Percentiles rank a stretch among this genome's conserved stretches.
Evolutionary conservation across 2,888 invertebrate genomes (phyloP).

Genomic region (Parapristionchus giblindavisi): DNA sequence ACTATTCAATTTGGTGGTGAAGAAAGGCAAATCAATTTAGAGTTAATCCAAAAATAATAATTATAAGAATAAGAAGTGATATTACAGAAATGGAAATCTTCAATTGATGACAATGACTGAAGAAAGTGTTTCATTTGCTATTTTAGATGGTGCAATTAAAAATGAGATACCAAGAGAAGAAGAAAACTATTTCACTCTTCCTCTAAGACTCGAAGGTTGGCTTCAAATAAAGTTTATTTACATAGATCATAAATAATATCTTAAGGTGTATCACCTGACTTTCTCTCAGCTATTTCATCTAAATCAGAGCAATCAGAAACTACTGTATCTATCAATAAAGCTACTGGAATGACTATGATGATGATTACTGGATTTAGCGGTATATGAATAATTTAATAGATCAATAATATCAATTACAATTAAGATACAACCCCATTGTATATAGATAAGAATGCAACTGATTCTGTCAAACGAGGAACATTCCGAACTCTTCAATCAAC

Average conservation of each 20-base stretch:
- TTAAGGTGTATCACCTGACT: constrained; percentile 17
- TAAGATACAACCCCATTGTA: constrained; percentile 25
- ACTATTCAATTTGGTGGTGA: neutral
- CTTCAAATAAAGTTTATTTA: neutral
- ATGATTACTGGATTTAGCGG: constrained; percentile 38
- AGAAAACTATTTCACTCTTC: neutral
- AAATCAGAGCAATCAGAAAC: neutral
- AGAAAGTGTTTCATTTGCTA: neutral
- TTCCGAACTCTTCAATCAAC: neutral
- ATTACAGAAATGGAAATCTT: constrained; percentile 2
- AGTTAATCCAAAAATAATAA: no score
- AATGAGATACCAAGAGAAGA: neutral
- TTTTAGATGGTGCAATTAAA: neutral
- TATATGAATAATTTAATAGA: neutral
- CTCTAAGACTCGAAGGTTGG: constrained; percentile 28
- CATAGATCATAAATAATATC: neutral
- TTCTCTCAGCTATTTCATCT: neutral
- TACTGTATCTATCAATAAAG: neutral
- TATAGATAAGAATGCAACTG: neutral
- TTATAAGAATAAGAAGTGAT: neutral
- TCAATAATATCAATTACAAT: neutral
- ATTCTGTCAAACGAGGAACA: neutral
- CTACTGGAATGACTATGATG: constrained; percentile 15
- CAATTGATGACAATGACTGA: constrained; percentile 25
- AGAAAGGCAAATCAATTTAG: constrained; percentile 10